Base-by-base conservation (phyloP, 2,113 vertebrate species). In the Actenoides lindsayi region DNA sequence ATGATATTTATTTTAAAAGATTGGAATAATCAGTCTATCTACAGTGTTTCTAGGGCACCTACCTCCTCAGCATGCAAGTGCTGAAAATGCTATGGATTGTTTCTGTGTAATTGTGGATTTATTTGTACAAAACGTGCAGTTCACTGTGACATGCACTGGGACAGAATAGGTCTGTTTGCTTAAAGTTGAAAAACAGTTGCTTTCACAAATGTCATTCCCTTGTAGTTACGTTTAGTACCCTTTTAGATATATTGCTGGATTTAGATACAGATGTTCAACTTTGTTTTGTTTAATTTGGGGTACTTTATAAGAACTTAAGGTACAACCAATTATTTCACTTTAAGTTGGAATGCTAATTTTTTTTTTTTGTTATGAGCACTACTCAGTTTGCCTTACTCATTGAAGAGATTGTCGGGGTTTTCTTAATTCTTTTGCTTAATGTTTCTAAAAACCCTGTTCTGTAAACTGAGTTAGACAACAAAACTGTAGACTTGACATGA, bases 81-180 rank as follows among this genome's bases (percentile, higher is more conserved):
- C 96, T 91, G 77, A 87, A 54, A 87, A 50, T 1, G 57, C 92
- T 89, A 76, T n/a, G 91, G 93, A 95, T 96, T 93, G 89, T 97
- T 96, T 51, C 53, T 95, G 92, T 95, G 91, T 96, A 89, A 76
- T 84, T 94, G 96, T 96, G 82, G 96, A 90, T 96, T 97, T 95
- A 54, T 93, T 96, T 96, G 95, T 97, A 96, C 94, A 86, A 93
- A 96, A 93, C 28, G 33, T 96, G 96, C 97, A 97, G 97, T 95
- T 97, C 97, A 92, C 97, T 98, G 96, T 96, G 96, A 97, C 96
- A 23, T 25, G 93, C 96, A 82, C 96, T 97, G 95, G 97, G 96
- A 97, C 97, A 97, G 96, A 82, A 89, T 5, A 89, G 97, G 68
- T 96, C 94, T 96, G 94, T 95, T 91, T 69, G 90, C 96, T 82